Evolutionary conservation across 2,797 vertebrate genomes (phyloP), one percentile per base, ranked within the genome.

Genomic region (Sebastes nivosus): DNA sequence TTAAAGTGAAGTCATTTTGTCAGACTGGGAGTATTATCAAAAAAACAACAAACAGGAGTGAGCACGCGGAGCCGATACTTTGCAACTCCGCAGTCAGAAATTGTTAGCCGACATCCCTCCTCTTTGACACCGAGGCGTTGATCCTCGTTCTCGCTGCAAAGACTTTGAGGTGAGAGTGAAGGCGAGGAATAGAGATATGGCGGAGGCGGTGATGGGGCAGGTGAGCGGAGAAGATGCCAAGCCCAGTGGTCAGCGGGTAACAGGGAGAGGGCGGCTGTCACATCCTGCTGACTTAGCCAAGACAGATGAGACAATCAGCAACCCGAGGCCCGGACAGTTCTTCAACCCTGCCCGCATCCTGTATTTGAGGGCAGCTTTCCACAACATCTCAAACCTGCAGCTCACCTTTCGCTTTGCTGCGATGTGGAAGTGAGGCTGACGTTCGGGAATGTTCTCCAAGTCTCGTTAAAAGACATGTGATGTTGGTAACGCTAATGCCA

Each of bases 51-150:
- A 94, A 96, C 96, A 88, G 95, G 96, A 94, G 96, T 88, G 97
- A 89, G 96, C 97, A 93, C 96, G 97, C 89, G 94, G 95, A 92
- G 97, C 96, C 79, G 92, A 94, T 79, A 96, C 96, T 1, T 54
- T 95, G 96, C 94, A 95, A 96, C 90, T 97, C 96, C 90, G 95
- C 81, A 6, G 97, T 91, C 88, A 88, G 88, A 52, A 92, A 72
- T 80, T 87, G 91, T 93, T 90, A 90, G 88, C 73, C 73, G 22
- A 55, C 79, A 68, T 88, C 84, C 84, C 84, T 85, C 81, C 75
- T 77, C 80, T 80, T 85, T 91, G 91, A 93, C 93, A 92, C 96
- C 93, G 57, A 97, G 95, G 84, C 95, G 97, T 92, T 97, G 97
- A 72, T 90, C 96, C 94, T 97, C 96, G 5, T 97, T 98, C 92